A percentile compares a stretch with the other conserved stretches of the same genome.
phyloP scores from a whole-genome alignment of 2,888 invertebrate species.

The Troides helena region DNA sequence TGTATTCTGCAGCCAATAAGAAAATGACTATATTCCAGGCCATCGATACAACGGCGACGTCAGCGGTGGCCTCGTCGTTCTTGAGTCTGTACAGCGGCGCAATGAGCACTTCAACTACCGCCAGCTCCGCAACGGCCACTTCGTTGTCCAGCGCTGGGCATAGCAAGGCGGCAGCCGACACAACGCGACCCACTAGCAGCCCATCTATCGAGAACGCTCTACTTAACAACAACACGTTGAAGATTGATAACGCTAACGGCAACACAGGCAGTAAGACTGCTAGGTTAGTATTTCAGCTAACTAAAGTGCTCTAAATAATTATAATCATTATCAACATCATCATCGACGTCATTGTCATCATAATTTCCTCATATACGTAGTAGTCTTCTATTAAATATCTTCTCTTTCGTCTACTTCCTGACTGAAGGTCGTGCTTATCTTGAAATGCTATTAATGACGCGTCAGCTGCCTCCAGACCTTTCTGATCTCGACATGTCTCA shows the following conservation, averaged over 20 bases:
- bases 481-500: too few species aligned
- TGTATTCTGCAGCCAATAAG: background rate
- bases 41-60: conserved; percentile 81
- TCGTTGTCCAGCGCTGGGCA: conserved; percentile 51
- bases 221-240: conserved; percentile 70
- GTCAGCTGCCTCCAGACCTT: too few species aligned
- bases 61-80: conserved; percentile 76
- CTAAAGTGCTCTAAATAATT: too few species aligned
- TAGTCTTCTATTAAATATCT: too few species aligned
- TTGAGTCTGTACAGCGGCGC: conserved; percentile 75
- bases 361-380: too few species aligned
- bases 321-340: too few species aligned
- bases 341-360: too few species aligned
- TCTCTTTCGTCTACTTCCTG: too few species aligned
- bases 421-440: too few species aligned
- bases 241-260: conserved; percentile 73
- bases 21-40: conserved; percentile 54
- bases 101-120: conserved; percentile 67
- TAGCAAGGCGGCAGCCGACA: conserved; percentile 63
- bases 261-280: conserved; percentile 74
- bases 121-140: conserved; percentile 54
- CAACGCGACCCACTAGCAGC: conserved; percentile 62
- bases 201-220: conserved; percentile 63
- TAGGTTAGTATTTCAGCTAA: conserved; percentile 50
- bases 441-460: too few species aligned